Conservation (phyloP, 1,140 invertebrate genomes). For the Stegodyphus mimosarum region DNA sequence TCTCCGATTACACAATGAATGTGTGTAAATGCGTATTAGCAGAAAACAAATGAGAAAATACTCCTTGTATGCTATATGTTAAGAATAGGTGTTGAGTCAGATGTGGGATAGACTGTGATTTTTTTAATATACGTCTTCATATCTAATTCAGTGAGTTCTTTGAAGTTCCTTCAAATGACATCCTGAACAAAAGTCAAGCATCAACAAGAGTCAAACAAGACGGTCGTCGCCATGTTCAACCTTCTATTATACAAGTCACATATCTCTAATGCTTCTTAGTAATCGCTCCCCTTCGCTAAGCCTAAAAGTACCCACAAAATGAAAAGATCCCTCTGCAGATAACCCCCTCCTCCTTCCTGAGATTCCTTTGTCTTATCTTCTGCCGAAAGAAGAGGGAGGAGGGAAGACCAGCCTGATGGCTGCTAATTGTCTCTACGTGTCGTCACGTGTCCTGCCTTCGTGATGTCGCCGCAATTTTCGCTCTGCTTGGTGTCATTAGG, state of each 20-base stretch:
- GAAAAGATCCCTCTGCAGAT: slow-evolving; percentile 3
- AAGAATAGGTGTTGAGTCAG: no score
- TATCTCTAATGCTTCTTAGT: slow-evolving; percentile 5
- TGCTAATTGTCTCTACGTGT: slow-evolving; percentile 49
- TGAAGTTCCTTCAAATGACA: neutral
- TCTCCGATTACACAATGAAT: no score
- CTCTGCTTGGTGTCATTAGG: slow-evolving; percentile 23
- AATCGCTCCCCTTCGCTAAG: slow-evolving; percentile 5
- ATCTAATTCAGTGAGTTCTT: no score
- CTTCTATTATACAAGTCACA: slow-evolving; percentile 12
- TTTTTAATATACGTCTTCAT: no score
- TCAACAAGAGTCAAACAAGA: neutral
- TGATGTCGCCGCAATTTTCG: slow-evolving; percentile 12
- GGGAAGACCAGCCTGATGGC: slow-evolving; percentile 12
- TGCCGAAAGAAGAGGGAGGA: neutral
- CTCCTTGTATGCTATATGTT: no score
- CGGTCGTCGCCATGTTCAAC: neutral
- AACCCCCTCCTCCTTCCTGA: neutral
- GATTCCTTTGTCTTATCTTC: slow-evolving; percentile 26
- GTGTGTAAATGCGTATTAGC: no score
- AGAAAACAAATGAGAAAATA: no score
- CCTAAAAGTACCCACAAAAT: slow-evolving; percentile 2
- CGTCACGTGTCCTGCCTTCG: slow-evolving; percentile 35
- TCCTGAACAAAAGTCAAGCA: slow-evolving; percentile 1
- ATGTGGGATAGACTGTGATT: no score